Percentiles rank a stretch among this genome's conserved stretches.
Conservation (phyloP, 2,888 invertebrate genomes). For the Allolobophora icterica region DNA sequence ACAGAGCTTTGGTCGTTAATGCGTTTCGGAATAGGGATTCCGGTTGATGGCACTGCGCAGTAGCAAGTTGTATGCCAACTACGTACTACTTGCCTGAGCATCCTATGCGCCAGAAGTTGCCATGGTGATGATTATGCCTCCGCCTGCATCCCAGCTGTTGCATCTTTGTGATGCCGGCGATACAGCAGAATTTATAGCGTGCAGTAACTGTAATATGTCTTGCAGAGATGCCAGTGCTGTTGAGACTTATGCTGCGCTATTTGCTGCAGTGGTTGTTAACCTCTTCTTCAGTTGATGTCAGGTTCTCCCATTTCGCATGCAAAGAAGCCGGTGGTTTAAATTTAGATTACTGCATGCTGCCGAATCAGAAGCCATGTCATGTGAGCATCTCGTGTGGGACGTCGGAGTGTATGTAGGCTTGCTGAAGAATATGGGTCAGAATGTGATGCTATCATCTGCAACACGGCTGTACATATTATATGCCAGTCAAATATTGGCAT, state of each 20-base stretch:
- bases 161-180: background rate
- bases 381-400: background rate
- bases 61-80: background rate
- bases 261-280: background rate
- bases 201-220: background rate
- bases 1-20: background rate
- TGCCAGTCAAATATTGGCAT: background rate
- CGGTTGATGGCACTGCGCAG: background rate
- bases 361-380: background rate
- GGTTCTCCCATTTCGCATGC: background rate
- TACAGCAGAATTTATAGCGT: background rate
- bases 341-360: background rate
- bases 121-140: conserved; percentile 30
- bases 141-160: background rate
- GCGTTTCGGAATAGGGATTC: background rate
- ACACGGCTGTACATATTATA: background rate
- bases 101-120: conserved; percentile 22
- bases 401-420: too few species aligned
- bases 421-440: background rate
- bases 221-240: background rate
- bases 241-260: background rate
- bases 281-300: background rate
- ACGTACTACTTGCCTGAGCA: background rate
- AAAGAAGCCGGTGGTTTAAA: conserved; percentile 2
- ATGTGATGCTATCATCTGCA: background rate